A percentile compares a stretch with the other conserved stretches of the same genome.
Evolutionary conservation across 53 echinoderm and acorn worm genomes (phyloP).

Genomic region (Hippasteria phrygiana): DNA sequence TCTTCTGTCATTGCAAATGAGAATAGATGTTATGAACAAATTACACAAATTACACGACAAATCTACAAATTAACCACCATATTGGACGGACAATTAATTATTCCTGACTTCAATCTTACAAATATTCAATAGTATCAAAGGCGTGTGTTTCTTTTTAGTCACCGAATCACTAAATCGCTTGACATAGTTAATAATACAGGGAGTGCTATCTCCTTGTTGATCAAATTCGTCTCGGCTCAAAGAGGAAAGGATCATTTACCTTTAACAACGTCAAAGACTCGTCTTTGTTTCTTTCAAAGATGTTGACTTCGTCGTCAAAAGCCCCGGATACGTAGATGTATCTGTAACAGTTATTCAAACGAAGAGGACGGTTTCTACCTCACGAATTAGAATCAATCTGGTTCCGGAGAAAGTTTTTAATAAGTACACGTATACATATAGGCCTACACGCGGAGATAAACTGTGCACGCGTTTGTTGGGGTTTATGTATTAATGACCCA

Average conservation of each 20-base stretch:
- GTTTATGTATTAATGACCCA: too few species aligned
- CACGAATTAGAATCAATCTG: neutral
- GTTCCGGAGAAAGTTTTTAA: neutral
- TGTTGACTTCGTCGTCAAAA: slow-evolving; percentile 27
- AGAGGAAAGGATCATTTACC: neutral
- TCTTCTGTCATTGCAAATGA: slow-evolving; percentile 7
- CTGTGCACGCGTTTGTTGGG: too few species aligned
- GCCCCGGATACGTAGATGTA: slow-evolving; percentile 35
- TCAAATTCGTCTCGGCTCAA: neutral
- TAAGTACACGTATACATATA: slow-evolving; percentile 9
- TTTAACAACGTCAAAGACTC: slow-evolving; percentile 22
- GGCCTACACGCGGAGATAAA: too few species aligned
- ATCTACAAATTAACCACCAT: too few species aligned
- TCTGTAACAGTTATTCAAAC: neutral
- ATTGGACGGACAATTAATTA: neutral
- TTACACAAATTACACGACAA: neutral
- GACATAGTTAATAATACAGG: neutral
- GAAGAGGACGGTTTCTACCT: neutral
- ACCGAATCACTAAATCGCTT: neutral
- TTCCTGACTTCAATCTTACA: neutral
- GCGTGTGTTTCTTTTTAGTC: neutral
- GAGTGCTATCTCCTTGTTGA: too few species aligned
- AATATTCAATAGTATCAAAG: neutral
- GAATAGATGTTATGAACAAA: neutral
- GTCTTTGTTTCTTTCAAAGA: slow-evolving; percentile 31